Evolutionary conservation across 2,888 invertebrate genomes (phyloP).

Genomic region (Alentia gelatinosa): DNA sequence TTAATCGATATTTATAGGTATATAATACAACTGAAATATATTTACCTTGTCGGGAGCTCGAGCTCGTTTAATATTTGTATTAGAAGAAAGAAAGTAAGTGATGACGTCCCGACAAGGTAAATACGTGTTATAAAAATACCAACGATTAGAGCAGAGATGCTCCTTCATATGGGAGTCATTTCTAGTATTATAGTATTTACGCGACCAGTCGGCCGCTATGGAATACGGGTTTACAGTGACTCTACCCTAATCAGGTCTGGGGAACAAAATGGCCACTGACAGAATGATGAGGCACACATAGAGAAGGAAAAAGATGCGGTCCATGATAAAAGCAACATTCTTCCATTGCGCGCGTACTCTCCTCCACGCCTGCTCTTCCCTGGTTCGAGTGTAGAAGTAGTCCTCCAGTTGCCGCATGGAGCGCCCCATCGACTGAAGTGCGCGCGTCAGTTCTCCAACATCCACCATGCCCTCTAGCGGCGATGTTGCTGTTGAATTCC

Average conservation of each 20-base stretch:
- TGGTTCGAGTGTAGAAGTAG: background rate
- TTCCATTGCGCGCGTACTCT: conserved; percentile 54
- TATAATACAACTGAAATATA: too few species aligned
- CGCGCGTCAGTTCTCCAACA: background rate
- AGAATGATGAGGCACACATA: conserved; percentile 57
- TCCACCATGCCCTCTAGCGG: background rate
- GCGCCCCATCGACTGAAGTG: background rate
- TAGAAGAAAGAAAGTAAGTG: too few species aligned
- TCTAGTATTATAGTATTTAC: too few species aligned
- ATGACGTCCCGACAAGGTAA: too few species aligned
- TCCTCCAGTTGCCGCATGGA: background rate
- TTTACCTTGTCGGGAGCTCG: too few species aligned
- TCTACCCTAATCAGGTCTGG: conserved; percentile 41
- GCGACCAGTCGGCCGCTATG: too few species aligned
- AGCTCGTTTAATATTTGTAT: too few species aligned
- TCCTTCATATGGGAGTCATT: too few species aligned
- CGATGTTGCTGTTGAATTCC: background rate
- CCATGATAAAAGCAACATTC: conserved; percentile 54
- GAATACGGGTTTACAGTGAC: too few species aligned
- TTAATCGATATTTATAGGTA: too few species aligned
- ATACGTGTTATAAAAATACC: too few species aligned
- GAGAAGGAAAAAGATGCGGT: conserved; percentile 58
- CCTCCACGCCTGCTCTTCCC: background rate
- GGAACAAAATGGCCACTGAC: conserved; percentile 55
- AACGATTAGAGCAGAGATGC: too few species aligned